Conservation (phyloP, 2,797 vertebrate species). For the Gobionotothen gibberifrons region DNA sequence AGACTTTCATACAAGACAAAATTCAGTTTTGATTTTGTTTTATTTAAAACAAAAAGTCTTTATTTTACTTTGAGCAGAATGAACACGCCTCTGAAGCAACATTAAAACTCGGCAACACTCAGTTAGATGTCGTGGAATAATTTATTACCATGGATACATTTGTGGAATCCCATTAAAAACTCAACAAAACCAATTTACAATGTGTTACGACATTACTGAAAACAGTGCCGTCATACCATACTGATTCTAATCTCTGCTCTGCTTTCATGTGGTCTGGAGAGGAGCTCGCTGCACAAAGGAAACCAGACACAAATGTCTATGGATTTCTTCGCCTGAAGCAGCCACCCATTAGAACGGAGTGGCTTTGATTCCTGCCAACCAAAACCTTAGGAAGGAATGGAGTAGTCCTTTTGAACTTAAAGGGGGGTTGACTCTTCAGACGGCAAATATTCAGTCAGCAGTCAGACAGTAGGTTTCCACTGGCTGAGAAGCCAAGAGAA, state of each 20-base stretch:
- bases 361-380: slow-evolving; percentile 56
- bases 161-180: slow-evolving; percentile 29
- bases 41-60: no score
- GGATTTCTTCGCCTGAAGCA: slow-evolving; percentile 24
- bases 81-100: slow-evolving; percentile 1
- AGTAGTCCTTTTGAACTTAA: slow-evolving; percentile 69
- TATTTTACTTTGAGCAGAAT: slow-evolving; percentile 6
- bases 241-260: slow-evolving; percentile 5
- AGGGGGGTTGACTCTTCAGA: slow-evolving; percentile 56
- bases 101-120: slow-evolving; percentile 20
- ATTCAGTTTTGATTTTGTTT: slow-evolving; percentile 9
- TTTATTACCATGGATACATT: slow-evolving; percentile 26
- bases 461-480: slow-evolving; percentile 74
- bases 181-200: slow-evolving; percentile 1
- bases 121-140: slow-evolving; percentile 9
- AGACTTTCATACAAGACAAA: slow-evolving; percentile 19
- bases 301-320: slow-evolving; percentile 39
- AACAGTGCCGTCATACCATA: slow-evolving; percentile 1
- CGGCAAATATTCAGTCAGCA: slow-evolving; percentile 70
- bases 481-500: slow-evolving; percentile 67
- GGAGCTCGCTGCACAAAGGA: slow-evolving; percentile 18
- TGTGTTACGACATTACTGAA: slow-evolving; percentile 1
- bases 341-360: slow-evolving; percentile 22
- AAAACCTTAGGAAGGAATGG: slow-evolving; percentile 65
- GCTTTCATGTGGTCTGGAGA: slow-evolving; percentile 17